Evolutionary conservation across 2,797 vertebrate genomes (phyloP).

Genomic region (Arrhamphus sclerolepis): DNA sequence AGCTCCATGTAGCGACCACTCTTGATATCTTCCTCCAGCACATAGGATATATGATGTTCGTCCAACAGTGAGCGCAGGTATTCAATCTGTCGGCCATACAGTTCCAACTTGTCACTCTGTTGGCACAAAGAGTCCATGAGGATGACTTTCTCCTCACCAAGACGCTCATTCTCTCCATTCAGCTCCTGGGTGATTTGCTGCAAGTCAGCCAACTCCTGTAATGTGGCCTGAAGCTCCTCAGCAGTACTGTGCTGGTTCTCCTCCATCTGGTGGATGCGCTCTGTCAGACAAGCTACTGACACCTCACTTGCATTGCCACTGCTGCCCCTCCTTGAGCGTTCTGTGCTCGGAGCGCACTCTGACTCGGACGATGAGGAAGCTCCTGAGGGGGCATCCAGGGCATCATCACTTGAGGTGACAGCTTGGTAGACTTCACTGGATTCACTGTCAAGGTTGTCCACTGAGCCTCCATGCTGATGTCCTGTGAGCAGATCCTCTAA

Average conservation of each 20-base stretch:
- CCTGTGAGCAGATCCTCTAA: constrained; percentile 93
- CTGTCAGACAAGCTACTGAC: constrained; percentile 92
- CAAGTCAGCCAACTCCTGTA: constrained; percentile 94
- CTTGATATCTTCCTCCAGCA: constrained; percentile 92
- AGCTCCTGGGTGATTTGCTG: constrained; percentile 97
- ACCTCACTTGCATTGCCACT: constrained; percentile 90
- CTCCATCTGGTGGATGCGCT: constrained; percentile 98
- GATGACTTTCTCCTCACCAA: constrained; percentile 94
- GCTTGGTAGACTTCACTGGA: constrained; percentile 96
- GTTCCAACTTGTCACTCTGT: constrained; percentile 93
- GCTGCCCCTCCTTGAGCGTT: constrained; percentile 88
- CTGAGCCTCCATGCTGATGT: constrained; percentile 90
- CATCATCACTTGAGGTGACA: constrained; percentile 94
- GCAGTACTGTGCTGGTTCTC: constrained; percentile 97
- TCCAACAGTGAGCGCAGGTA: constrained; percentile 92
- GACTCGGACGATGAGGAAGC: constrained; percentile 90
- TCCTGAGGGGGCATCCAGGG: constrained; percentile 91
- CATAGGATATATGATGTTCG: constrained; percentile 89
- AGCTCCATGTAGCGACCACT: constrained; percentile 95
- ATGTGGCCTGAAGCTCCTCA: constrained; percentile 95
- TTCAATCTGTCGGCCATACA: constrained; percentile 91
- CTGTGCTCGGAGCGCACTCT: constrained; percentile 87
- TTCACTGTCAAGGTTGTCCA: constrained; percentile 94
- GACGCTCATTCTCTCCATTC: constrained; percentile 94
- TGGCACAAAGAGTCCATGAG: constrained; percentile 98